These are phyloP conservation scores for Drosophila tripunctata DNA, from an alignment of 2,888 invertebrate genomes.

Conservation along the genomic window DNA sequence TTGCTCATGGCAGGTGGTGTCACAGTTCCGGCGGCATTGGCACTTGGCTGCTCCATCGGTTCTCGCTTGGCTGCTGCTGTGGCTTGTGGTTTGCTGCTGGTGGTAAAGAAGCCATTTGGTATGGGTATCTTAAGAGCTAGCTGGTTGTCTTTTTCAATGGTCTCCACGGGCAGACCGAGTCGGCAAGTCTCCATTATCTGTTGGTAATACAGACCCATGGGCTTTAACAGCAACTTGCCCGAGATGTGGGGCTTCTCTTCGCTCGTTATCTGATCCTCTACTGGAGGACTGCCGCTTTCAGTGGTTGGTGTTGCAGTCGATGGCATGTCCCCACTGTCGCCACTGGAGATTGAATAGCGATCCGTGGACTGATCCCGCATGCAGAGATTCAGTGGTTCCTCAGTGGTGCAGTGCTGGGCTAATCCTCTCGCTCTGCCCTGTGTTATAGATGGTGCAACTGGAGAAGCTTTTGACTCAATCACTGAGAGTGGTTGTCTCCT, in stretches of 20 bases:
- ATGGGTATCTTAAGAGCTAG: constrained; percentile 81
- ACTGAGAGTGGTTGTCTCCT: constrained; percentile 3
- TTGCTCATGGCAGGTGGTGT: constrained; percentile 47
- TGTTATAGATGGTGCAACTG: neutral
- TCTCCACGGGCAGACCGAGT: constrained; percentile 80
- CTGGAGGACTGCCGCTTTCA: constrained; percentile 44
- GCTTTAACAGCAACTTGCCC: constrained; percentile 88
- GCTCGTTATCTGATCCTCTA: constrained; percentile 83
- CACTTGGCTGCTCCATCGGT: constrained; percentile 30
- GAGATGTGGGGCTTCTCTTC: constrained; percentile 33
- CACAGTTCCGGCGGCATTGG: constrained; percentile 67
- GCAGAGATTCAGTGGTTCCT: constrained; percentile 93
- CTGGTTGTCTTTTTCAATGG: constrained; percentile 84
- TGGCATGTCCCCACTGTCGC: constrained; percentile 64
- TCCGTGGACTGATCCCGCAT: constrained; percentile 87
- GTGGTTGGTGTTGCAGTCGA: constrained; percentile 35
- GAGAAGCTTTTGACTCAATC: constrained; percentile 4
- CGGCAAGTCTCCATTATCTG: constrained; percentile 87
- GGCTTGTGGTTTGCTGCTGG: too few species aligned
- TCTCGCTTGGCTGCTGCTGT: constrained; percentile 21
- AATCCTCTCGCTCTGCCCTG: neutral
- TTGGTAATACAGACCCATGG: constrained; percentile 91
- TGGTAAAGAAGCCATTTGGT: constrained; percentile 74
- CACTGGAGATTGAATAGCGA: constrained; percentile 82
- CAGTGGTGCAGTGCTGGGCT: constrained; percentile 70